Evolutionary conservation across 2,888 invertebrate species (phyloP), one percentile per base, ranked within the genome.

Genomic region (Metopia argyrocephala): DNA sequence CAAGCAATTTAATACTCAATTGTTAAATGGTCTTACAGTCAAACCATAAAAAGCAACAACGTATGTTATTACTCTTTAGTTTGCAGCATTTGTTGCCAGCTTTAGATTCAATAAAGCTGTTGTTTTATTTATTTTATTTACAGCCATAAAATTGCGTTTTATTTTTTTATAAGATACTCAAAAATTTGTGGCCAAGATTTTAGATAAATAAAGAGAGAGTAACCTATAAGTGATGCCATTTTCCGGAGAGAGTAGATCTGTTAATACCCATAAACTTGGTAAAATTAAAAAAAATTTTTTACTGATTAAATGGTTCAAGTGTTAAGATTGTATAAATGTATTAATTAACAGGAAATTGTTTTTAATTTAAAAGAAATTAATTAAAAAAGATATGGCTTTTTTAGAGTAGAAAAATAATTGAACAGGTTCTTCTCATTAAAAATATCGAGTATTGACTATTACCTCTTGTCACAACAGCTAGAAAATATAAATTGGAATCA

Each of bases 1-100:
- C 81, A 81, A 74, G 74, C 74, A 74, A 76, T 80, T 80, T 73
- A 73, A 69, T 68, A 81, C 74, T 61, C 69, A 81, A 78, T 76
- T 74, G 78, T 61, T 54, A 46, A 61, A 71, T 65, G 31, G 54
- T 54, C 59, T 28, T 52, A 18, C 46, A 28, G 7, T 50, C 38
- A 23, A 64, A 27, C n/a, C n/a, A n/a, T n/a, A n/a, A n/a, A n/a
- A n/a, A n/a, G n/a, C n/a, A n/a, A n/a, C n/a, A n/a, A n/a, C n/a
- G n/a, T n/a, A n/a, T n/a, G n/a, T n/a, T n/a, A n/a, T n/a, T n/a
- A n/a, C n/a, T n/a, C n/a, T n/a, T n/a, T n/a, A n/a, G 12, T 21
- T 3, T 12, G 38, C 15, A 38, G n/a, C n/a, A n/a, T n/a, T n/a
- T 38, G 38, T 38, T 9, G 38, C 56, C 15, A 56, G 56, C 27